Conservation (phyloP, 2,113 vertebrate genomes). For the Myotis yumanensis region DNA sequence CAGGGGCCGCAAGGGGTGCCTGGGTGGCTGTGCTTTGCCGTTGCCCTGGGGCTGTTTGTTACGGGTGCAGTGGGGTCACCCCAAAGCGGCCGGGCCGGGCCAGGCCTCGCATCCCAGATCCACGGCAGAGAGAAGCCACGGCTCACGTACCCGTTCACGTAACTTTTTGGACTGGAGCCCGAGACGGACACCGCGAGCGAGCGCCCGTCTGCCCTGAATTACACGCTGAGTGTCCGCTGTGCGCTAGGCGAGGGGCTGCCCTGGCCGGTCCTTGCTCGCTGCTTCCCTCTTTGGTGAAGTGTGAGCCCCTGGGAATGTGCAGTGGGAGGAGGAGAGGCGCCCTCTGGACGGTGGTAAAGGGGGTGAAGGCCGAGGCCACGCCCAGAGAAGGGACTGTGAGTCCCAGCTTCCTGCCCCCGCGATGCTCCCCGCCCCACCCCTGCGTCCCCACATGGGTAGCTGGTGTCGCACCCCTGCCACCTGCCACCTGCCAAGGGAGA, state of each 20-base stretch:
- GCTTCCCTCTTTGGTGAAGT: background rate
- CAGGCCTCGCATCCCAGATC: no score
- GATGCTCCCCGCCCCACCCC: no score
- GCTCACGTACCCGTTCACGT: no score
- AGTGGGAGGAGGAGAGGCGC: background rate
- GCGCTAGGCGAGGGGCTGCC: no score
- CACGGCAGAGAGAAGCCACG: no score
- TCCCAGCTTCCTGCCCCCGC: no score
- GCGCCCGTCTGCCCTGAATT: conserved; percentile 60
- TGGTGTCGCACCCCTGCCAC: no score
- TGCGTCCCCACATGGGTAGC: accelerated
- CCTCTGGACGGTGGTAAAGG: background rate
- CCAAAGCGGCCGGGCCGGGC: background rate
- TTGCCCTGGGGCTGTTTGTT: background rate
- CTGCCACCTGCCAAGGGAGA: background rate
- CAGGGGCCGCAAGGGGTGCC: background rate
- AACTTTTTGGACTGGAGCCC: no score
- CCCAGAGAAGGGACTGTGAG: no score
- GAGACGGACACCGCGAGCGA: no score
- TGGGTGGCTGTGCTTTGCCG: background rate
- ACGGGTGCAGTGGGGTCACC: background rate
- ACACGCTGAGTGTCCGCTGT: conserved; percentile 46
- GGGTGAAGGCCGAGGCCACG: background rate
- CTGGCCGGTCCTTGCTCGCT: background rate
- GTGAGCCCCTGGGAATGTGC: background rate